A percentile compares a stretch with the other conserved stretches of the same genome.
Conservation (phyloP, 2,797 vertebrate species). For the Scolopax rusticola region DNA sequence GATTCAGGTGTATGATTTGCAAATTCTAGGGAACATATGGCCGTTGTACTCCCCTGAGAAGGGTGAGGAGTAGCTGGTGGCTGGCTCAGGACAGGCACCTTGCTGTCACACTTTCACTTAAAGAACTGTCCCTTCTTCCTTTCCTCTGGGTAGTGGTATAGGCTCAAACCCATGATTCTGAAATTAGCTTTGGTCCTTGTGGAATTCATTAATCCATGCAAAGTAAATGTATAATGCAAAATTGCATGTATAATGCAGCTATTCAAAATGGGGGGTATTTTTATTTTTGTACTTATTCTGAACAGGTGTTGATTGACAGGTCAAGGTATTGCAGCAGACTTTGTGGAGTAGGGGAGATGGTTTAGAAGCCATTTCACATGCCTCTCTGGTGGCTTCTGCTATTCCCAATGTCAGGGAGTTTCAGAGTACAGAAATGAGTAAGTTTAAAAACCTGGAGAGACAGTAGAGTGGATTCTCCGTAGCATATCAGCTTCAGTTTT, state of each 20-base stretch:
- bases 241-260: not conserved
- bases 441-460: not conserved
- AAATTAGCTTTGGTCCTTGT: not conserved
- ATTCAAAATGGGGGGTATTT: not conserved
- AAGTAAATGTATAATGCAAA: not conserved
- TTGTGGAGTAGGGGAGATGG: not conserved
- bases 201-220: not conserved
- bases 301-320: not conserved
- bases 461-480: not conserved
- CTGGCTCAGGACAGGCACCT: not conserved
- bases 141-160: not conserved
- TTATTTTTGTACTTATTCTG: not conserved
- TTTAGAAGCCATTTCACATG: not conserved
- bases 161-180: not conserved
- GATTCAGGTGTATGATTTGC: not conserved
- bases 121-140: not conserved
- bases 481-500: not conserved
- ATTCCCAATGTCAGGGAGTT: not conserved
- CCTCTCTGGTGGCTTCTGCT: not conserved
- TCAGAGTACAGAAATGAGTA: not conserved
- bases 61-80: not conserved
- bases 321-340: not conserved
- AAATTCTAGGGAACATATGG: not conserved
- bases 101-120: not conserved
- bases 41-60: rapidly evolving